Base-by-base conservation (phyloP, 2,113 vertebrate genomes). In the Casuarius casuarius region DNA sequence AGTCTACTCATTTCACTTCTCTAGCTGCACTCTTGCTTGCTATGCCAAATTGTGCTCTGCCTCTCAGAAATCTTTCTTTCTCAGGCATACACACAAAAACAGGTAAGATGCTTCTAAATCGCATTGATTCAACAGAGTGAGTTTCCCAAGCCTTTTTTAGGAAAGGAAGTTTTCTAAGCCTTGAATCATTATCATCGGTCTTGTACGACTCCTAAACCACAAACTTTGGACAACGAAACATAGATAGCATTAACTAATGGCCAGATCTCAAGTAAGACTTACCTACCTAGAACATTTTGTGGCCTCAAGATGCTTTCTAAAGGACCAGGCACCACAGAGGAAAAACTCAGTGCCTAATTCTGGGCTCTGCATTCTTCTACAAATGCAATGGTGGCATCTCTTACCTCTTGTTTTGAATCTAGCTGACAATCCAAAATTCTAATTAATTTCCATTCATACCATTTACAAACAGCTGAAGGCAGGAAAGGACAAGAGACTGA, bases 181-280 rank as follows among this genome's bases (percentile, higher is more conserved):
- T 82, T 94, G 71, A 94, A 87, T 91, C 84, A 95, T 59, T 94
- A 52, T 59, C 67, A 79, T 12, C 54, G 35, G n/a, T 70, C 58
- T 63, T 35, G 26, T 66, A 48, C 78, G 84, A 91, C 40, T 89
- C 52, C 61, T 85, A 70, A 94, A 72, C 42, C 17, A 91, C 73
- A 52, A 95, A 77, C 63, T 72, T 58, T 18, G 19, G 67, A 71
- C 85, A 90, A 93, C 12, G 16, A 81, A 86, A 62, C 3, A 5
- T 1, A 77, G 82, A 58, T 28, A 82, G 48, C 52, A 65, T 22
- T 35, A 73, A 46, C 5, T 25, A 63, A 75, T 5, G 48, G 38
- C 31, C 48, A 49, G 77, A 89, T 77, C 62, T 44, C 22, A 84
- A 65, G 84, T 52, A 87, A 84, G 84, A 82, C 35, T 46, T 13